Percentiles rank a stretch among this genome's conserved stretches.
Conservation (phyloP, 2,797 vertebrate genomes). For the Ambastaia sidthimunki region DNA sequence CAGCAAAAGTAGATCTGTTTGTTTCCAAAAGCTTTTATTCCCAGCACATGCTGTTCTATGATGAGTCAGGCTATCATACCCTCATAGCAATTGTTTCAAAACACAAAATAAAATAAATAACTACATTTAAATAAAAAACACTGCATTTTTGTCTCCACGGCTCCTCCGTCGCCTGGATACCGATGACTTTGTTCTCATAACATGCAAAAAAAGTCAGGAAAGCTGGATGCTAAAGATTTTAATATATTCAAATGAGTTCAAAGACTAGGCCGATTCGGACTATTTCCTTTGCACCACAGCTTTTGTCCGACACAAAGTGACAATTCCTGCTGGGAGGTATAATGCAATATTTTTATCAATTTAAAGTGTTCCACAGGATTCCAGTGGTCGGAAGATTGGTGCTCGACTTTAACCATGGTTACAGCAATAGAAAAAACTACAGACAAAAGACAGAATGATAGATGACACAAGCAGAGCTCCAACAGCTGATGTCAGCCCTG, state of each 20-base stretch:
- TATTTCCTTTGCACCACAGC: conserved; percentile 48
- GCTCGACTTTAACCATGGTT: conserved; percentile 8
- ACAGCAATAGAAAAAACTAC: conserved; percentile 26
- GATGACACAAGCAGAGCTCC: conserved; percentile 28
- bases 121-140: not conserved
- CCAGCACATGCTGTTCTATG: conserved; percentile 15
- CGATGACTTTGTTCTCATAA: conserved; percentile 36
- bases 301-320: conserved; percentile 36
- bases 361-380: conserved; percentile 26
- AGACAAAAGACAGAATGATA: conserved; percentile 21
- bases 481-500: not conserved
- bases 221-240: conserved; percentile 64
- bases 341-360: conserved; percentile 41
- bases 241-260: conserved; percentile 74
- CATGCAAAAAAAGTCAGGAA: conserved; percentile 65
- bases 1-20: conserved; percentile 20
- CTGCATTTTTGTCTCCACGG: not conserved
- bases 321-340: conserved; percentile 19
- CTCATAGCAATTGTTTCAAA: conserved; percentile 13
- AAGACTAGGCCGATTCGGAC: conserved; percentile 27
- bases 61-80: conserved; percentile 37
- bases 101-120: conserved; percentile 25
- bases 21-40: conserved; percentile 22
- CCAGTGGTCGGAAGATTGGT: conserved; percentile 29
- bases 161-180: conserved; percentile 45